Conservation (phyloP, 2,797 vertebrate genomes). For the Sebastes flavidus region DNA sequence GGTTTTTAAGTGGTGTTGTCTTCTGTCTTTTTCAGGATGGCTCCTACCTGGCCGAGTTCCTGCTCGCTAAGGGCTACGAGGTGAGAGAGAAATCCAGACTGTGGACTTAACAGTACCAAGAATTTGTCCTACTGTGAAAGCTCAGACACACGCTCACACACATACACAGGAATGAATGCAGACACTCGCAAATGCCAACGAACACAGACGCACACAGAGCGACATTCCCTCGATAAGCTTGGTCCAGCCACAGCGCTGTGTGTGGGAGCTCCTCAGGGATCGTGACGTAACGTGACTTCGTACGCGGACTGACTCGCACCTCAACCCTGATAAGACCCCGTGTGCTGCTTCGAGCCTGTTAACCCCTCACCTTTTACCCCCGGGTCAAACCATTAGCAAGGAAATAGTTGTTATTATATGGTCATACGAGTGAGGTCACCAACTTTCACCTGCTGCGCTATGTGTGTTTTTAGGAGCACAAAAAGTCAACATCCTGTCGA, state of each 20-base stretch:
- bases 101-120: background rate
- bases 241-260: conserved; percentile 49
- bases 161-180: conserved; percentile 15
- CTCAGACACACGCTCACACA: background rate
- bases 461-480: conserved; percentile 21
- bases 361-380: conserved; percentile 43
- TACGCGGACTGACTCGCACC: conserved; percentile 35
- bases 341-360: conserved; percentile 41
- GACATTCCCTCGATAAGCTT: conserved; percentile 77
- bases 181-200: conserved; percentile 25
- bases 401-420: conserved; percentile 55
- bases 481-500: conserved; percentile 26
- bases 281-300: conserved; percentile 57
- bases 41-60: conserved; percentile 99
- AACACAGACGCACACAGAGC: conserved; percentile 58
- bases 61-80: conserved; percentile 96
- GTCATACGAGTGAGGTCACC: conserved; percentile 30
- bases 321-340: conserved; percentile 49
- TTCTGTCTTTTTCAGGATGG: conserved; percentile 90
- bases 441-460: conserved; percentile 41
- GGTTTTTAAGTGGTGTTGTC: conserved; percentile 30
- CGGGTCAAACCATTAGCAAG: conserved; percentile 54
- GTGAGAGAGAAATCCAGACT: conserved; percentile 84
- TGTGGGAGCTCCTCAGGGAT: conserved; percentile 37
- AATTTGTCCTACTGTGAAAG: background rate